These are phyloP conservation scores for Hesperia comma DNA, from an alignment of 2,888 invertebrate species.

Conservation along the genomic window DNA sequence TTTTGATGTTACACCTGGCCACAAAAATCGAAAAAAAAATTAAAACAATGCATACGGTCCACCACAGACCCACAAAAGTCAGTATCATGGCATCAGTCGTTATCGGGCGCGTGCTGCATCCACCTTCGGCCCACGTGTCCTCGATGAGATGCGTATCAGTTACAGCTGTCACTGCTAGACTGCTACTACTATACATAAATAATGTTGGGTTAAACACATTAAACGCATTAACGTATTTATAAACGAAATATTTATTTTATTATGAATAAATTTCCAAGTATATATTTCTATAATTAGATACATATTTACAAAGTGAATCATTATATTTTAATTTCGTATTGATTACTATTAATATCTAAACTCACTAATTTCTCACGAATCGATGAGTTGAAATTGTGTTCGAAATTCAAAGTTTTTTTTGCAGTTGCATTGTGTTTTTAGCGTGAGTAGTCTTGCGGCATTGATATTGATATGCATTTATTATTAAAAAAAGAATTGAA, in stretches of 20 bases:
- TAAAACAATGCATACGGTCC: slow-evolving; percentile 5
- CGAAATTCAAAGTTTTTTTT: too few relatives aligned
- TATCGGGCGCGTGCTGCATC: slow-evolving; percentile 48
- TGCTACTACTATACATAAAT: background rate
- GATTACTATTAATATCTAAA: too few relatives aligned
- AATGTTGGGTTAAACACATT: slow-evolving; percentile 14
- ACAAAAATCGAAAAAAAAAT: slow-evolving; percentile 11
- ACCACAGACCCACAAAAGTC: slow-evolving; percentile 39
- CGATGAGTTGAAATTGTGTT: too few relatives aligned
- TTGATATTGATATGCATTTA: too few relatives aligned
- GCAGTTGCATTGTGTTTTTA: too few relatives aligned
- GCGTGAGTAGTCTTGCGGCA: too few relatives aligned
- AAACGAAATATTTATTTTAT: background rate
- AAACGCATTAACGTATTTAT: background rate
- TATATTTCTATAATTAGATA: too few relatives aligned
- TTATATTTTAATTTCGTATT: too few relatives aligned
- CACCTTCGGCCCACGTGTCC: slow-evolving; percentile 50
- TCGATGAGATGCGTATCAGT: slow-evolving; percentile 60
- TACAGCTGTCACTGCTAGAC: slow-evolving; percentile 60
- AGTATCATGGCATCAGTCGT: slow-evolving; percentile 37
- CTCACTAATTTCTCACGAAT: too few relatives aligned
- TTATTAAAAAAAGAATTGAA: too few relatives aligned
- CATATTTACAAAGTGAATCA: too few relatives aligned
- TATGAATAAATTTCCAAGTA: too few relatives aligned
- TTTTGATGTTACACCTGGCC: background rate